Evolutionary conservation across 1,140 invertebrate species (phyloP).

Genomic region (Nixonia krombeini): DNA sequence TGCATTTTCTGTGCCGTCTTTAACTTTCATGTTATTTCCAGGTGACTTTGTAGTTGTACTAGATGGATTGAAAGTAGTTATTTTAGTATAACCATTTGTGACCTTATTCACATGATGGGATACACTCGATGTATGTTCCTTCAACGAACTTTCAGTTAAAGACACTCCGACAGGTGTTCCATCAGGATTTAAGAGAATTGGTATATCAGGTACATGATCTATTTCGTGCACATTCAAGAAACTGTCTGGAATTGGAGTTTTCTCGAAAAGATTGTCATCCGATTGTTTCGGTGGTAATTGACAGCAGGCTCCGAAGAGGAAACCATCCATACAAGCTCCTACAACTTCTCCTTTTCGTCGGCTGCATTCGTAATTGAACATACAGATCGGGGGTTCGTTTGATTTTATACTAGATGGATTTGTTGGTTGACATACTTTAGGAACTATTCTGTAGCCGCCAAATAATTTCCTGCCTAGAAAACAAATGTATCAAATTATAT

Average conservation of each 20-base stretch:
- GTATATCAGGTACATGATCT: constrained; percentile 64
- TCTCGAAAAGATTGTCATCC: constrained; percentile 8
- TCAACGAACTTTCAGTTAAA: constrained; percentile 1
- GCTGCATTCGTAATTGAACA: constrained; percentile 94
- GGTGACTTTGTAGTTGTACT: constrained; percentile 11
- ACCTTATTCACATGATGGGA: constrained; percentile 22
- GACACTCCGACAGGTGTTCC: constrained; percentile 56
- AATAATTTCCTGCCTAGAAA: constrained; percentile 83
- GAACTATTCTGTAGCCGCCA: constrained; percentile 87
- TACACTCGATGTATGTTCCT: constrained; percentile 17
- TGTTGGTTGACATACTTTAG: constrained; percentile 79
- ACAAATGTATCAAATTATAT: too few species aligned
- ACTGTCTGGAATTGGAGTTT: constrained; percentile 15
- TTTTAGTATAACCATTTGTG: constrained; percentile 40
- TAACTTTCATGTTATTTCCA: constrained; percentile 27
- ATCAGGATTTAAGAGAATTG: constrained; percentile 63
- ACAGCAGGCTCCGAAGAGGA: constrained; percentile 92
- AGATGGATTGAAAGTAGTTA: constrained; percentile 44
- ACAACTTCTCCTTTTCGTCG: constrained; percentile 86
- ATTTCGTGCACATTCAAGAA: constrained; percentile 52
- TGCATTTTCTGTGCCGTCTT: constrained; percentile 36
- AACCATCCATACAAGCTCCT: constrained; percentile 91
- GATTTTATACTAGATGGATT: constrained; percentile 64
- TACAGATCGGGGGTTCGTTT: constrained; percentile 84
- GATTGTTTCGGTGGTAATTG: constrained; percentile 72